Base-by-base conservation (phyloP, 1,140 invertebrate genomes). In the Hypsibius dujardini region DNA sequence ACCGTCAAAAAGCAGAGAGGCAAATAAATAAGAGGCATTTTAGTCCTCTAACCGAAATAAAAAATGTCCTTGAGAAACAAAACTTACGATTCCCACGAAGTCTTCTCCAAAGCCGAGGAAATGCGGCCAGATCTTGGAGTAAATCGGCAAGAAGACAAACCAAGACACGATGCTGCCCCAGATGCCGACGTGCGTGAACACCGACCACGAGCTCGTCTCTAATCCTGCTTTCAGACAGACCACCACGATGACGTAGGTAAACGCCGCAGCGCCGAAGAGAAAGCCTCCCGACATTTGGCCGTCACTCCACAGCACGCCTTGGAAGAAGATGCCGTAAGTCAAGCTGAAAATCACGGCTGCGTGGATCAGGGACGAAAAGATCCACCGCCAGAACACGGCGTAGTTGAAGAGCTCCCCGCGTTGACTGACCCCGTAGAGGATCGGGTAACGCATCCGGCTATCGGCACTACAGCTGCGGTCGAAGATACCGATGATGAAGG, bases 201-300 rank as follows among this genome's bases (percentile, higher is more conserved):
- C 92, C 12, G 94, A 97, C 95, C 95, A 98, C 2, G 92, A 90
- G 79, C 90, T 90, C 59, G 90, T 97, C 75, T 95, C 89, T 70
- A 99, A 83, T 1, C 95, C 93, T 69, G 95, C 92, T 84, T 99
- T 99, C 71, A 95, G 81, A 79, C 94, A 97, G 50, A 98, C 95
- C 45, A 94, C 95, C 59, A 96, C 86, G 73, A 99, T 90, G 70
- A 96, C 93, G 83, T 95, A 97, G 92, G 95, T 96, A 80, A 98
- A 98, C 59, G 96, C 89, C 78, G 91, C 88, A 83, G 97, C 98
- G 77, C 95, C 95, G 75, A 96, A 80, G 73, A 97, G 85, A 47
- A 98, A 84, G 81, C 96, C 98, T 71, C 92, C 93, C 71, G 93
- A 94, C 73, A 78, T 76, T 77, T 84, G 85, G 70, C 93, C 95